Base-by-base conservation (phyloP, 1,140 invertebrate genomes). In the Rhizoglyphus robini region DNA sequence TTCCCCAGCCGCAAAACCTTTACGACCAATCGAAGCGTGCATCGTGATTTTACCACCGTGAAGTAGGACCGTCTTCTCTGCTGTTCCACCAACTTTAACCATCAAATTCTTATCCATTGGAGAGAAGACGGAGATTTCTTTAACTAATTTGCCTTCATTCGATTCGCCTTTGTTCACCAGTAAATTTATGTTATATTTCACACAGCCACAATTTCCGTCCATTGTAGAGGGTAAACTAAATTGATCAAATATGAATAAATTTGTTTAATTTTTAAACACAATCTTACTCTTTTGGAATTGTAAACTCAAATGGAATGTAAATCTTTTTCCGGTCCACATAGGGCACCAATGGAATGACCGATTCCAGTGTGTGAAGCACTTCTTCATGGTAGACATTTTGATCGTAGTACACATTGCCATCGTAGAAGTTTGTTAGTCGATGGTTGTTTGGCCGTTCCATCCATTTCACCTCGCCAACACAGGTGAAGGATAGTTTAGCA, bases 401-500 rank as follows among this genome's bases (percentile, higher is more conserved):
- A 31, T 51, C 4, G 11, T 36, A 46, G 5, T 49, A 51, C 11
- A 11, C 8, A 8, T 63, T 63, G 32, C 47, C 36, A 49, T 63
- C 13, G 34, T 63, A 63, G 61, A 63, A 18, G 47, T 36, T 25
- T 13, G 8, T 29, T 63, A 36, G 32, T 63, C 47, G 8, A 15
- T 31, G 5, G 61, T n/a, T 63, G 32, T 38, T 38, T 4, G 61
- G 61, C 11, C 47, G 18, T 49, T 63, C 61, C n/a, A 63, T 36
- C 61, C 61, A 63, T 29, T 47, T 63, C 13, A 54, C 31, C 32
- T 63, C 61, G 32, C 20, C 61, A n/a, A 63, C n/a, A 49, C 61
- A 63, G 15, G 13, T 11, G 11, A 63, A 36, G 4, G 13, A 15
- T 4, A 63, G 20, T 23, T 13, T 18, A 4, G 47, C 34, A n/a